A percentile compares a stretch with the other conserved stretches of the same genome.
Evolutionary conservation across 2,797 vertebrate genomes (phyloP).

Genomic region (Poecile montanus): DNA sequence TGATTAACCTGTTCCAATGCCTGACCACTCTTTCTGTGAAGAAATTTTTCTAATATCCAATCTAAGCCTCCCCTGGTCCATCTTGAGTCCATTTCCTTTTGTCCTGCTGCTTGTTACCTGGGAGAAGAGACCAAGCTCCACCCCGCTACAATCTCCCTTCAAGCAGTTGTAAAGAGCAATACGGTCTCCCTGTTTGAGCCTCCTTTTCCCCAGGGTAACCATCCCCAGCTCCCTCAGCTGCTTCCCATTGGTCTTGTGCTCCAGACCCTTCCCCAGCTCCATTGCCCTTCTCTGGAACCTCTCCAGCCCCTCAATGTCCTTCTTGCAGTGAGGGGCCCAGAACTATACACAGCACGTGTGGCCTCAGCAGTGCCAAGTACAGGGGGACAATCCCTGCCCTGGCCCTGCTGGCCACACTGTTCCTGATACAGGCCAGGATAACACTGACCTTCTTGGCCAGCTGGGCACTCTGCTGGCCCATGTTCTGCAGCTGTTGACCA

Average conservation of each 20-base stretch:
- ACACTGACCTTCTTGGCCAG: rapidly evolving
- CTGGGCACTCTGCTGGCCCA: neutral
- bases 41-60: neutral
- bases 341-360: neutral
- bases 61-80: neutral
- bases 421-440: neutral
- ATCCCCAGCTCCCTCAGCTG: neutral
- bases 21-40: neutral
- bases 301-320: too few relatives aligned
- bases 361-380: rapidly evolving
- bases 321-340: neutral
- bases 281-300: rapidly evolving
- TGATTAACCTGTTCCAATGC: neutral
- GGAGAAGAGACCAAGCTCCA: neutral
- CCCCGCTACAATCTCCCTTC: neutral
- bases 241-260: neutral
- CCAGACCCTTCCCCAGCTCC: neutral
- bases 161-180: neutral
- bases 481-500: neutral
- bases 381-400: neutral
- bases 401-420: rapidly evolving
- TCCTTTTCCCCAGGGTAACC: neutral
- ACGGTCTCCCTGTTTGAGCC: neutral
- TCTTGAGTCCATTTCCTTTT: neutral
- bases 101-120: neutral